Evolutionary conservation across 2,797 vertebrate species (phyloP), one percentile per base, ranked within the genome.

Genomic region (Rhinogobio ventralis): DNA sequence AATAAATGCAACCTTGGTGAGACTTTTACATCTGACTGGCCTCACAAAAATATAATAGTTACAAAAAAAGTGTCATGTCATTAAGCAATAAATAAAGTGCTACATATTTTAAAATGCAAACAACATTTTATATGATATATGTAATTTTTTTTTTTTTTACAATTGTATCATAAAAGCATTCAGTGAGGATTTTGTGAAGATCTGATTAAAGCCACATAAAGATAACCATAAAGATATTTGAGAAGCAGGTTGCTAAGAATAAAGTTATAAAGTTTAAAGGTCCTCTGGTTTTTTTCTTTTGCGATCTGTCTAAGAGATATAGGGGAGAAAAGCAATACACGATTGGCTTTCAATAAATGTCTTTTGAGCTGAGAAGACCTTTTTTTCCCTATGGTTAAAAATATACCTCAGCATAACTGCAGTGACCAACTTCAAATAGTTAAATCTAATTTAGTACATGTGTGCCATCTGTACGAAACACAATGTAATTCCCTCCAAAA

Each of bases 161-260:
- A 33, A 8, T 39, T 15, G 51, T 76, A 76, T 39, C 20, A 76
- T 57, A 57, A 75, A 73, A 15, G 23, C 7, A 57, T n/a, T 39
- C 8, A 42, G 23, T 39, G 53, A 25, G 53, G 36, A 60, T 60
- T 25, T 25, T 42, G 33, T 14, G 23, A 39, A 60, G 14, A 77
- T 77, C 74, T 60, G 74, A 60, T 77, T 42, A 42, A 77, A 77
- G 53, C 15, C 53, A 60, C 15, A 60, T 77, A 60, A 77, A 77
- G 36, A 77, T 77, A 10, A 42, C 53, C 10, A 9, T 60, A 60
- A 60, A 60, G 55, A 77, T 60, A 60, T 45, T 42, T 60, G 15
- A 76, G 36, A 60, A 60, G 4, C 53, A 19, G 23, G 4, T 60
- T 60, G 14, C 0, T 60, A 10, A 28, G 13, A 25, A 77, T 15